Evolutionary conservation across 2,888 invertebrate species (phyloP).

Genomic region (Macrosiphum euphorbiae): DNA sequence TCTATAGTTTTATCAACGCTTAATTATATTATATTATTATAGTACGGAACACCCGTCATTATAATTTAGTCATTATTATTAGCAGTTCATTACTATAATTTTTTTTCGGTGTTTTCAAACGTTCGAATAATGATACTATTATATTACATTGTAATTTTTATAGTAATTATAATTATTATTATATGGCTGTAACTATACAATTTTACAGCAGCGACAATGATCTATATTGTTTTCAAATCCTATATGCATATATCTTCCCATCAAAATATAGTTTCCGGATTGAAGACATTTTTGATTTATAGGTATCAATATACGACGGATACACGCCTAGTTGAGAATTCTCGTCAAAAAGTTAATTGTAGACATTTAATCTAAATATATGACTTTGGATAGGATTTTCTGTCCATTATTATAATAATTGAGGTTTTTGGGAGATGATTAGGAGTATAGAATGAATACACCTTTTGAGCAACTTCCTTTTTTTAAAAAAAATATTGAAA

Average conservation of each 20-base stretch:
- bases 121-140: background rate
- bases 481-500: background rate
- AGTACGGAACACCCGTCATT: background rate
- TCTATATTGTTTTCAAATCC: constrained; percentile 41
- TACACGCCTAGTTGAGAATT: background rate
- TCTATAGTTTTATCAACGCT: background rate
- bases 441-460: background rate
- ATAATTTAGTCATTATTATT: background rate
- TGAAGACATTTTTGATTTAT: constrained; percentile 12
- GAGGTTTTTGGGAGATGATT: background rate
- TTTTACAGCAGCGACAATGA: constrained; percentile 28
- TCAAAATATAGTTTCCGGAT: background rate
- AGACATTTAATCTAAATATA: background rate
- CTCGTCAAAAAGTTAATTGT: background rate
- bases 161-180: background rate
- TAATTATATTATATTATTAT: background rate
- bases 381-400: background rate
- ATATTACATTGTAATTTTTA: background rate
- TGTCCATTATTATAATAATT: background rate
- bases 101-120: background rate
- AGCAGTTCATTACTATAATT: background rate
- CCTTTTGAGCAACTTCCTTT: background rate
- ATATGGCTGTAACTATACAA: background rate
- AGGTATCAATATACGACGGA: background rate
- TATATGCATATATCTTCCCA: background rate